Percentiles rank a stretch among this genome's conserved stretches.
Conservation (phyloP, 2,888 invertebrate genomes). For the Idaea biselata region DNA sequence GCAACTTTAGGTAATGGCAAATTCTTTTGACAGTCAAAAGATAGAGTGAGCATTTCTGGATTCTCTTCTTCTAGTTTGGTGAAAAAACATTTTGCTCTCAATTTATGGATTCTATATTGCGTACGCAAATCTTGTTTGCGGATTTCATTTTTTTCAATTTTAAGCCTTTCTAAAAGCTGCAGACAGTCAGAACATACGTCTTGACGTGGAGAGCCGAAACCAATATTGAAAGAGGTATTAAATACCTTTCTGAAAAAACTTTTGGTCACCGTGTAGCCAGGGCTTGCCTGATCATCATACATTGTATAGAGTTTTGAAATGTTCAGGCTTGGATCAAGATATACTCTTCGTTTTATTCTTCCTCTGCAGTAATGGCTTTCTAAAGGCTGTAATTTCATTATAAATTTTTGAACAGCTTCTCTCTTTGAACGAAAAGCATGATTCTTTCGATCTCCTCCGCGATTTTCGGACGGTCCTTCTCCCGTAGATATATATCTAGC, state of each 20-base stretch:
- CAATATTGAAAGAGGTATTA: constrained; percentile 11
- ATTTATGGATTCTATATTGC: constrained; percentile 3
- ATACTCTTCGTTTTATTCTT: constrained; percentile 22
- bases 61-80: constrained; percentile 5
- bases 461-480: constrained; percentile 21
- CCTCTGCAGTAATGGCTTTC: constrained; percentile 29
- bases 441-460: constrained; percentile 23
- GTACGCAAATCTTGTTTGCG: neutral
- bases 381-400: constrained; percentile 24
- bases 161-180: constrained; percentile 6
- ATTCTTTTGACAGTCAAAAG: constrained; percentile 26
- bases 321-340: constrained; percentile 13
- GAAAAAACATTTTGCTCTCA: constrained; percentile 5
- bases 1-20: constrained; percentile 23
- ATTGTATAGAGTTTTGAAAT: constrained; percentile 11
- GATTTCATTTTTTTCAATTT: neutral
- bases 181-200: constrained; percentile 11
- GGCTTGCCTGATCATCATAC: constrained; percentile 10
- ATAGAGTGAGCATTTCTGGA: constrained; percentile 20
- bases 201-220: constrained; percentile 6
- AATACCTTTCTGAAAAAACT: constrained; percentile 11
- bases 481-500: constrained; percentile 22
- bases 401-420: constrained; percentile 28
- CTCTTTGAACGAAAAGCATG: constrained; percentile 22
- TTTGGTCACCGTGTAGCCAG: constrained; percentile 6